Base-by-base conservation (phyloP, 2,888 invertebrate genomes). In the Macrophya alboannulata region DNA sequence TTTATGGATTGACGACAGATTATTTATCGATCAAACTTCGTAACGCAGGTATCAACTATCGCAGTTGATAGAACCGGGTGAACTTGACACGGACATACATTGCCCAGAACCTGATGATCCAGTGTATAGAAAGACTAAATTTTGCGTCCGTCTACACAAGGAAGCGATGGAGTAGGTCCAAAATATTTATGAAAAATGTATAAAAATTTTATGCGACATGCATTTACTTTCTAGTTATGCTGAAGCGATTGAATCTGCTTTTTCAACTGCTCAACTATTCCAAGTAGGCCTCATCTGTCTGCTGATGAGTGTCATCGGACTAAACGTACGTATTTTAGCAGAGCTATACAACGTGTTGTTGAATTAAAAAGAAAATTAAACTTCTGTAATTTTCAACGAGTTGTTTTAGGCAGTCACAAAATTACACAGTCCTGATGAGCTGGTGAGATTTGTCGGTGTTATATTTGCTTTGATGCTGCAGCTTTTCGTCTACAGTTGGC, bases 401-500 rank as follows among this genome's bases (percentile, higher is more conserved):
- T 1, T 55, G n/a, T 55, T 55, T 55, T 2, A 55, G 55, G 55
- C 55, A 55, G 55, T 5, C 6, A 55, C 55, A 4, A 55, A 55
- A 55, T 55, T 17, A 0, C 6, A 8, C 55, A 5, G n/a, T 0
- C 55, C 55, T n/a, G n/a, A 55, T 8, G 55, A 74, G n/a, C 25
- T 74, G 74, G 15, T n/a, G 31, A 31, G 37, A 51, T 76, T 25
- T 40, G 25, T 76, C 10, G 76, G 21, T 1, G 6, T 48, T 37
- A 55, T 77, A 31, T 25, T 77, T 17, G 55, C 37, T 5, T 8
- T 55, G 1, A 55, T 77, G 51, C 37, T 55, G 17, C 87, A 88
- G 81, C 87, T 88, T 37, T 87, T 87, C 55, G 86, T 86, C 74
- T 87, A 86, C 51, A 88, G 88, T 82, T 89, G 79, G 82, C 87